These are phyloP conservation scores for Odontamblyopus lacepedii DNA, from an alignment of 2,797 vertebrate genomes.

Conservation along the genomic window DNA sequence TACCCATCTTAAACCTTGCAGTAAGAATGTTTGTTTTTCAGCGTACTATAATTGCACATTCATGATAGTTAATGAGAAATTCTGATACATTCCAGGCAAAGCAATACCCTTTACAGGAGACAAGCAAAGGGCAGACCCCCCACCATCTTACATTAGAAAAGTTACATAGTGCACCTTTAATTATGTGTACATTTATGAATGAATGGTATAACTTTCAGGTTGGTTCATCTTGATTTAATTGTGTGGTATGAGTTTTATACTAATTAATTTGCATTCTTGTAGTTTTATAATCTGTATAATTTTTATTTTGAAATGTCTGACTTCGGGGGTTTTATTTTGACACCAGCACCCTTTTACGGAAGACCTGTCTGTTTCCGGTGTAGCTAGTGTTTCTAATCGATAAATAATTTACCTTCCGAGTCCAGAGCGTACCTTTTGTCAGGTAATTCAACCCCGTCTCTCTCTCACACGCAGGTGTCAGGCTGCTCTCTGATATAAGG, in stretches of 20 bases:
- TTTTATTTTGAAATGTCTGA: not conserved
- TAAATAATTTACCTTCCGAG: constrained; percentile 68
- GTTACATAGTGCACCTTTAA: not conserved
- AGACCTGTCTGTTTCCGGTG: constrained; percentile 55
- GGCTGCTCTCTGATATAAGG: not conserved
- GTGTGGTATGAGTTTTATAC: no score
- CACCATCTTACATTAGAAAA: no score
- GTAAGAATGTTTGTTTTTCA: no score
- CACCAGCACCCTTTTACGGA: constrained; percentile 20
- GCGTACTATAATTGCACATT: no score
- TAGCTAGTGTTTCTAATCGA: constrained; percentile 60
- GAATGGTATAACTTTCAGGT: no score
- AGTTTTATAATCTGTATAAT: not conserved
- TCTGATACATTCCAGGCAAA: not conserved
- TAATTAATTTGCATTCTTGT: not conserved
- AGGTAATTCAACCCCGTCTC: constrained; percentile 54
- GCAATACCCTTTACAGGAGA: not conserved
- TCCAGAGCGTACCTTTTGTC: constrained; percentile 50
- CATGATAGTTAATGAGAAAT: not conserved
- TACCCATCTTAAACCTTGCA: no score
- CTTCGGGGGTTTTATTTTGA: constrained; percentile 50
- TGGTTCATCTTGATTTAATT: no score
- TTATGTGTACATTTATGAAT: no score
- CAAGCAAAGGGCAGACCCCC: not conserved
- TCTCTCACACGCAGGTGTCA: not conserved